phyloP scores from a whole-genome alignment of 1,140 invertebrate genomes.

The Diorhabda carinulata region DNA sequence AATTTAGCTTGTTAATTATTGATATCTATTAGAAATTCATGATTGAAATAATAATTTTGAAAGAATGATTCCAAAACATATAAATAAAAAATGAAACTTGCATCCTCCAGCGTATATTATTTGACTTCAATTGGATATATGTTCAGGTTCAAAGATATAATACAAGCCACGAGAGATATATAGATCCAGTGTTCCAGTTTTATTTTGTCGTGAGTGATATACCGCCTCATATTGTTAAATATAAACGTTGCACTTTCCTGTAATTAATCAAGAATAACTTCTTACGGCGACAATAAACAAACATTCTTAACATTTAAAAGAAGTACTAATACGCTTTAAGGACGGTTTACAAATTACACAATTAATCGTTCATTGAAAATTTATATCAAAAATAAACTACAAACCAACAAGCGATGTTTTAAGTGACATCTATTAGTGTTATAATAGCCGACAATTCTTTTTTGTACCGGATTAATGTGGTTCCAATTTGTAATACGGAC shows the following conservation, averaged over 20 bases:
- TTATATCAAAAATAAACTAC: conserved; percentile 3
- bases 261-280: not conserved
- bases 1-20: too few relatives aligned
- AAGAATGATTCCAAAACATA: too few relatives aligned
- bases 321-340: not conserved
- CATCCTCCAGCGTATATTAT: too few relatives aligned
- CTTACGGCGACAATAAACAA: not conserved
- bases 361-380: not conserved
- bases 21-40: too few relatives aligned
- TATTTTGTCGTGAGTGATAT: not conserved
- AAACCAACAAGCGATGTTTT: not conserved
- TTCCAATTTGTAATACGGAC: too few relatives aligned
- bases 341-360: not conserved
- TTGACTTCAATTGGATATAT: too few relatives aligned
- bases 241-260: not conserved
- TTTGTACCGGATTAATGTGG: too few relatives aligned
- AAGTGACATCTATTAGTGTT: conserved; percentile 2
- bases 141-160: too few relatives aligned
- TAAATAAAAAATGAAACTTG: too few relatives aligned
- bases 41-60: too few relatives aligned
- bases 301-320: not conserved
- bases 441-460: not conserved
- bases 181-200: not conserved
- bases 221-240: not conserved
- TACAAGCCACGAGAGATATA: not conserved